phyloP scores from a whole-genome alignment of 2,113 vertebrate genomes.

The Dromaius novaehollandiae region DNA sequence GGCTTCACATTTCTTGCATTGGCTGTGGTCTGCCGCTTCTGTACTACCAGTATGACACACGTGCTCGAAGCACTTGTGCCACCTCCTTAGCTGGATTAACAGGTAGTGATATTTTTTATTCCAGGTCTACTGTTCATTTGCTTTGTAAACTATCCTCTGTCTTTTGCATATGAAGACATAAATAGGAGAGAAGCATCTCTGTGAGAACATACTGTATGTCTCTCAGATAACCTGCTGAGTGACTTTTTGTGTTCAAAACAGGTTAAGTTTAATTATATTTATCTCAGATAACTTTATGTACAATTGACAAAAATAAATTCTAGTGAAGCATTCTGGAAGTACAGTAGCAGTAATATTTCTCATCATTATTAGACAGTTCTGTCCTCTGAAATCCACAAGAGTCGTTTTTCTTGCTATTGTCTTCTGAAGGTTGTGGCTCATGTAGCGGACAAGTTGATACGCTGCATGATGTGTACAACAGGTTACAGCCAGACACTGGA shows the following conservation, averaged over 20 bases:
- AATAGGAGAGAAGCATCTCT: neutral
- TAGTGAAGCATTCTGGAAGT: neutral
- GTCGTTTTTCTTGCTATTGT: neutral
- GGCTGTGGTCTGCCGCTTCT: neutral
- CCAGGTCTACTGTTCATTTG: accelerated
- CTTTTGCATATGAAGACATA: neutral
- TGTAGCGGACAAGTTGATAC: neutral
- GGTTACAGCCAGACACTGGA: neutral
- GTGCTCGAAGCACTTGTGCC: neutral
- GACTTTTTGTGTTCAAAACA: neutral
- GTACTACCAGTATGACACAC: neutral
- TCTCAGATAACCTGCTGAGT: neutral
- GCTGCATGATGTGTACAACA: neutral
- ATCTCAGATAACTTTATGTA: neutral
- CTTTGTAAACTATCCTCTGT: neutral
- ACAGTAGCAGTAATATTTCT: neutral
- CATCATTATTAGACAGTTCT: neutral
- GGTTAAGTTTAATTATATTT: neutral
- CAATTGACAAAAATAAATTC: neutral
- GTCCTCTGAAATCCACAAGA: neutral
- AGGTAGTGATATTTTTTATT: neutral
- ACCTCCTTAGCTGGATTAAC: neutral
- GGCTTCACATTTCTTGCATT: neutral
- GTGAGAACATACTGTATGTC: neutral
- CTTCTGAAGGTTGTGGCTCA: neutral